These are phyloP conservation scores for Liodrosophila aerea DNA, from an alignment of 2,888 invertebrate genomes.

Conservation along the genomic window DNA sequence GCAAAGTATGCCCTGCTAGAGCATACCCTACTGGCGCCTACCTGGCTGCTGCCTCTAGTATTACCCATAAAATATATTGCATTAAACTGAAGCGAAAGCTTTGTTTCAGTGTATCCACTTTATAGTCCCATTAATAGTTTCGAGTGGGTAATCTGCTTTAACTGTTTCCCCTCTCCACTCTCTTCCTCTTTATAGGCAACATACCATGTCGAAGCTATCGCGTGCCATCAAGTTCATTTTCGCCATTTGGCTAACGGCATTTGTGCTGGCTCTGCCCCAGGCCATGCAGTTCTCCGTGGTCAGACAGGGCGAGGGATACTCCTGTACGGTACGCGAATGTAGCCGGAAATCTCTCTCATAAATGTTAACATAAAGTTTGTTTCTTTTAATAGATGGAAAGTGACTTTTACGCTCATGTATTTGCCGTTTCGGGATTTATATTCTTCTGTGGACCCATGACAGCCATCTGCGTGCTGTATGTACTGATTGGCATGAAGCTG, in stretches of 20 bases:
- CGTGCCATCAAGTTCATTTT: conserved; percentile 92
- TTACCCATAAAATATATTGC: too few relatives aligned
- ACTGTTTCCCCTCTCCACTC: too few relatives aligned
- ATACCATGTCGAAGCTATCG: conserved; percentile 93
- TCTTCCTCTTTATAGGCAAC: conserved; percentile 84
- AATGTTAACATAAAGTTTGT: conserved; percentile 3
- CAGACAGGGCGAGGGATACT: conserved; percentile 74
- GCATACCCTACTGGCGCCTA: too few relatives aligned
- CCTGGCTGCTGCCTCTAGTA: too few relatives aligned
- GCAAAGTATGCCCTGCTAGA: too few relatives aligned
- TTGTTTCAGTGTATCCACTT: background rate
- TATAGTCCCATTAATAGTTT: background rate
- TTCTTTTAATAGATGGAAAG: conserved; percentile 78
- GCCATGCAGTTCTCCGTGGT: conserved; percentile 83
- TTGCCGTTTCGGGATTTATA: conserved; percentile 90
- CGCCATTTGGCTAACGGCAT: conserved; percentile 90
- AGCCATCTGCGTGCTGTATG: conserved; percentile 91
- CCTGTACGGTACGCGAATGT: conserved; percentile 77
- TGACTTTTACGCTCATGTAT: conserved; percentile 86
- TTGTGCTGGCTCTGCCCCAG: conserved; percentile 89
- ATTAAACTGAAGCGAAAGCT: background rate
- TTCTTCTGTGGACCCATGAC: conserved; percentile 95
- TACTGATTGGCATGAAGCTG: conserved; percentile 89
- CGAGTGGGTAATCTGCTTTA: background rate
- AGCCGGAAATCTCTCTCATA: conserved; percentile 9